Base-by-base conservation (phyloP, 2,888 invertebrate species). In the Branchellion lobata region DNA sequence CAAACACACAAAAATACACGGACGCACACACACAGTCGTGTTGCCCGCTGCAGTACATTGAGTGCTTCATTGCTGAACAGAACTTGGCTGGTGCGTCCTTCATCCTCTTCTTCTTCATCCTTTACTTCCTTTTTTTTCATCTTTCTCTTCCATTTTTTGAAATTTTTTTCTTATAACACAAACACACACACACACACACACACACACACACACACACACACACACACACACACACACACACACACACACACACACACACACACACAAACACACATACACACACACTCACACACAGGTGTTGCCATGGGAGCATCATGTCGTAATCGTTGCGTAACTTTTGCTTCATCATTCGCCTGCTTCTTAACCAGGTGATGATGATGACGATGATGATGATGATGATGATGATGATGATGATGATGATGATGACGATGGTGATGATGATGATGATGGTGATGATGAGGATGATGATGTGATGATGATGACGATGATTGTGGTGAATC, bases 11-110 rank as follows among this genome's bases (percentile, higher is more conserved):
- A 5, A 40, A 5, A 8, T 14, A 40, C 40, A 40, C 40, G 14
- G 8, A 40, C 40, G 14, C 40, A 40, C 40, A 40, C 40, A 57
- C 24, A 0, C 84, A 87, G 86, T 84, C 88, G 84, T 87, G 85
- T 24, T 88, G 86, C 81, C 90, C 92, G 0, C 89, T 90, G 77
- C 92, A 94, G 83, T 96, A 93, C 89, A 92, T 99, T 84, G 99
- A 99, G 89, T 97, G 99, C 87, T 99, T 93, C 90, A 99, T 99
- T 86, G 99, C 99, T 80, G 99, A 99, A 87, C 99, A 99, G 90
- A 98, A 96, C 90, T 89, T 97, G 86, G 95, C 95, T 82, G 96
- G 61, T 57, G 21, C n/a, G 61, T 57, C 21, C 24, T 57, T 57
- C 14, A 57, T 18, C 21, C 24, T 5, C 61, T 57, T 5, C 61